phyloP scores from a whole-genome alignment of 2,888 invertebrate genomes.

The Phlogophora meticulosa region DNA sequence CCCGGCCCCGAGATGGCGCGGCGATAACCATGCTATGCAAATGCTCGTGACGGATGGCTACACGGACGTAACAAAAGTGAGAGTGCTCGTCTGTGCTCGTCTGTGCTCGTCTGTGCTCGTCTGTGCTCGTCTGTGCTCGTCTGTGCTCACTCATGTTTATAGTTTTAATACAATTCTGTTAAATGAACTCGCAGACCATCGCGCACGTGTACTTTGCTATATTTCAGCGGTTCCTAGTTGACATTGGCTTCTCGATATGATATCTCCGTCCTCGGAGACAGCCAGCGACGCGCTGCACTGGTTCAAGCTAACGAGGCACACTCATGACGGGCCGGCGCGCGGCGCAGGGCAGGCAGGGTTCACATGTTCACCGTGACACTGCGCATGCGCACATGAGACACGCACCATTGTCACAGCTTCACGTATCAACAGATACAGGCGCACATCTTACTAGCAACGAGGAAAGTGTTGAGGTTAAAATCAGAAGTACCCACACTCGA shows the following conservation, averaged over 20 bases:
- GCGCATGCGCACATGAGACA: conserved; percentile 12
- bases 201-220: too few species aligned
- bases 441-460: not conserved
- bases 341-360: too few species aligned
- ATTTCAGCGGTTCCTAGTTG: not conserved
- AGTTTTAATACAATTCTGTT: too few species aligned
- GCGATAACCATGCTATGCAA: conserved; percentile 25
- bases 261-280: not conserved
- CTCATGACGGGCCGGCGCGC: not conserved
- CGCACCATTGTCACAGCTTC: not conserved
- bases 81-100: conserved; percentile 29
- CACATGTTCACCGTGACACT: not conserved
- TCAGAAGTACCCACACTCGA: too few species aligned
- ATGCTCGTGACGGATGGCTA: conserved; percentile 15
- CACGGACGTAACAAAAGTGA: conserved; percentile 9
- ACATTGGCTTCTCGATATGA: not conserved
- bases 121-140: too few species aligned
- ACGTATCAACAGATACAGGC: too few species aligned
- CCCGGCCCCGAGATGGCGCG: conserved; percentile 25
- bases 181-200: too few species aligned
- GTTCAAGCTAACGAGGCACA: not conserved
- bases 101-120: too few species aligned
- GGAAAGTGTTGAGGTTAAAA: too few species aligned
- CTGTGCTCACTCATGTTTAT: too few species aligned
- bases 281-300: too few species aligned